Evolutionary conservation across 1,140 invertebrate genomes (phyloP).

Genomic region (Brachystomella parvula): DNA sequence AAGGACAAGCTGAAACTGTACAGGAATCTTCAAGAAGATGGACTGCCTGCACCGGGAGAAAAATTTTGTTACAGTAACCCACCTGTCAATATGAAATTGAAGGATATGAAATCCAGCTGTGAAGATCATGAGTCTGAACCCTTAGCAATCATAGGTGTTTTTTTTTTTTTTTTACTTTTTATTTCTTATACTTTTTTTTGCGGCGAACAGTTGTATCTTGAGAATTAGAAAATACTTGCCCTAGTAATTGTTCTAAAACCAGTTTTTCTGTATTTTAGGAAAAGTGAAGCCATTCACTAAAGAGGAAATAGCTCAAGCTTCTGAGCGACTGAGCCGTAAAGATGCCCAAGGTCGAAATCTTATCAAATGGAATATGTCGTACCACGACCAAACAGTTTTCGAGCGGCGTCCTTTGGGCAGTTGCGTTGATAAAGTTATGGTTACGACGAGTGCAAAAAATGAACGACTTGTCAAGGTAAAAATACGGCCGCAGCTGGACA

Average conservation of each 20-base stretch:
- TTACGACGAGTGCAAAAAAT: slow-evolving; percentile 90
- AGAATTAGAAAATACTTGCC: background rate
- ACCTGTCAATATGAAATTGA: slow-evolving; percentile 6
- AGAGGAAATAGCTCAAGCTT: slow-evolving; percentile 90
- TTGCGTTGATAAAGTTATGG: slow-evolving; percentile 57
- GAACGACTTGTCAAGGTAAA: slow-evolving; percentile 98
- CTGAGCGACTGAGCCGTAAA: background rate
- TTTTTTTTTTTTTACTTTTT: background rate
- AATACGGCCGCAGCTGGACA: slow-evolving; percentile 59
- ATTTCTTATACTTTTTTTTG: background rate
- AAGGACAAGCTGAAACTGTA: background rate
- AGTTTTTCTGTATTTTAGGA: slow-evolving; percentile 83
- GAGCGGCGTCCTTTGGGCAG: background rate
- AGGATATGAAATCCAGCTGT: background rate
- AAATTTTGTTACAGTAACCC: slow-evolving; percentile 9
- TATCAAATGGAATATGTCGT: background rate
- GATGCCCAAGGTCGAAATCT: background rate
- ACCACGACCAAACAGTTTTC: background rate
- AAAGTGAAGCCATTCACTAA: slow-evolving; percentile 82
- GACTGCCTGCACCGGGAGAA: slow-evolving; percentile 14
- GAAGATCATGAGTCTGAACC: background rate
- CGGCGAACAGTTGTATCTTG: background rate
- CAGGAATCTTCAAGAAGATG: slow-evolving; percentile 20
- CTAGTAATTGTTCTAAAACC: slow-evolving; percentile 91
- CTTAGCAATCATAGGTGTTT: background rate